A percentile compares a stretch with the other conserved stretches of the same genome.
Evolutionary conservation across 2,113 vertebrate genomes (phyloP).

Genomic region (Bufo gargarizans): DNA sequence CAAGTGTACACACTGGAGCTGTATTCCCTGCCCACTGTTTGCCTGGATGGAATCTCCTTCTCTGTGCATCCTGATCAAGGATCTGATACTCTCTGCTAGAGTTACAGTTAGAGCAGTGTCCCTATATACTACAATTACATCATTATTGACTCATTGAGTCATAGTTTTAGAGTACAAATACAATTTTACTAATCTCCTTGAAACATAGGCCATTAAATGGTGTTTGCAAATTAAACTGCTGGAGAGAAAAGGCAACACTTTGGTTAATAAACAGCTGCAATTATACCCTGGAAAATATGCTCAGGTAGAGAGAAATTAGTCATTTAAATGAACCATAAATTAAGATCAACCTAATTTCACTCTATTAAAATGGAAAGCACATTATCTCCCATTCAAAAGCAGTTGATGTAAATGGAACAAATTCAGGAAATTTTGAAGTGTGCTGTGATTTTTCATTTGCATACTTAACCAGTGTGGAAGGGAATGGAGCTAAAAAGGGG

Average conservation of each 20-base stretch:
- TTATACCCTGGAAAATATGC: slow-evolving; percentile 69
- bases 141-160: not conserved
- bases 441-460: slow-evolving; percentile 79
- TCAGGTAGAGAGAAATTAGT: slow-evolving; percentile 80
- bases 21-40: no score
- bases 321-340: slow-evolving; percentile 83
- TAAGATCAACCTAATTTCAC: slow-evolving; percentile 81
- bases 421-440: slow-evolving; percentile 78
- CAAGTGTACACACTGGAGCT: no score
- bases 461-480: slow-evolving; percentile 70
- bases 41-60: no score
- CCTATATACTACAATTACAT: not conserved
- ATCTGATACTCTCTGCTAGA: no score
- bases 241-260: slow-evolving; percentile 57
- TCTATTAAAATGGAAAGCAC: slow-evolving; percentile 81
- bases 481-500: slow-evolving; percentile 75
- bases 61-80: no score
- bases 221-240: slow-evolving; percentile 55
- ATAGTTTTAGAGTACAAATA: not conserved
- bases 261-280: slow-evolving; percentile 77
- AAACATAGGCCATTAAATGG: slow-evolving; percentile 33
- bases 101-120: no score
- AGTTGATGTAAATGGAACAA: slow-evolving; percentile 81
- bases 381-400: slow-evolving; percentile 78
- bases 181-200: slow-evolving; percentile 32